Base-by-base conservation (phyloP, 2,113 vertebrate genomes). In the Speoplatyrhinus poulsoni region DNA sequence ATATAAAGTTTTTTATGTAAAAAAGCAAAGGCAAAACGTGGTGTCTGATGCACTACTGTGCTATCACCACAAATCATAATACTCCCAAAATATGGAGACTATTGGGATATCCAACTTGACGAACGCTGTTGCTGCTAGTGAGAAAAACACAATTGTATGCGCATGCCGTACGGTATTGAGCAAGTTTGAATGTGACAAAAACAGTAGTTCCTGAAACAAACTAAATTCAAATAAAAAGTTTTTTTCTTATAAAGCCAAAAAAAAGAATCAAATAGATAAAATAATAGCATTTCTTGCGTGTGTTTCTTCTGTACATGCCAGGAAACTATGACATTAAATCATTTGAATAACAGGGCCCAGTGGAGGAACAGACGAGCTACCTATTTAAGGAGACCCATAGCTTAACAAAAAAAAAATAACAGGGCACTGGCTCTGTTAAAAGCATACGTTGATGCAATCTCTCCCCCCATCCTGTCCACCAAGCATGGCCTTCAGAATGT, bases 321-420 rank as follows among this genome's bases (percentile, higher is more conserved):
- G 67, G 17, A 46, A 46, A 55, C 17, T 9, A 26, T 73, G 67
- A 71, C 69, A 78, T 65, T 48, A 66, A 53, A 73, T 48, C 74
- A 72, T 83, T 66, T 65, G 62, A 59, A 26, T 57, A 65, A 26
- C 60, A 71, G 56, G 64, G 56, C 50, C 8, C 55, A 62, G 64
- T 76, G 65, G 26, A 77, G 65, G 72, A 13, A 60, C 46, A 64
- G 36, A 61, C 65, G 72, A 47, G 19, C 70, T 90, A 84, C 84
- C 90, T 92, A 88, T 91, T 90, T 92, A 91, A 91, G 90, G 87
- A 81, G 79, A 75, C 56, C 67, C 47, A 16, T 41, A 62, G 16
- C 16, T n/a, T 16, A 3, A 32, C 79, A 50, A 9, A 61, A 50
- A 9, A 61, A 12, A 47, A 60, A 49, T 46, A 73, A 58, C 53